These are phyloP conservation scores for Excalfactoria chinensis DNA, from an alignment of 2,113 vertebrate species.

Conservation along the genomic window DNA sequence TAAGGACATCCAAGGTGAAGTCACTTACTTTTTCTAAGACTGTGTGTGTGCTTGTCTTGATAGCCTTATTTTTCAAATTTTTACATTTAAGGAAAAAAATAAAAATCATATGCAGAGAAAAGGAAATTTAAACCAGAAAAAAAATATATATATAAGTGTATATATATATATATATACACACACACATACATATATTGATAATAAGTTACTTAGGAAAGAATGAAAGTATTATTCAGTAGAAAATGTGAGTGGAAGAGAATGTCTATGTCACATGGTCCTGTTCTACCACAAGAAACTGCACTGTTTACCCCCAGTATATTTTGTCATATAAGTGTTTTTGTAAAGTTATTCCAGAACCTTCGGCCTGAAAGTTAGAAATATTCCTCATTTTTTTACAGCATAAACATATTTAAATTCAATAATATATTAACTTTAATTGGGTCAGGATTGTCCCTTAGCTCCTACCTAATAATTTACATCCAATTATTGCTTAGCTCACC, in stretches of 20 bases:
- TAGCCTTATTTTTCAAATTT: neutral
- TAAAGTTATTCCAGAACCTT: neutral
- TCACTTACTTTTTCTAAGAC: neutral
- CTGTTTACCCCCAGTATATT: neutral
- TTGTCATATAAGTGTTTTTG: neutral
- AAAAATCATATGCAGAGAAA: neutral
- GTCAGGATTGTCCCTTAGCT: neutral
- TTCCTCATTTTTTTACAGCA: neutral
- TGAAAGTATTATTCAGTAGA: neutral
- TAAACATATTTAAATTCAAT: neutral
- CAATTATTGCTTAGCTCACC: neutral
- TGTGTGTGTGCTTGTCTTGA: rapidly evolving
- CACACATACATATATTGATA: neutral
- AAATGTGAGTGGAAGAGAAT: neutral
- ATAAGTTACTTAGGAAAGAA: neutral
- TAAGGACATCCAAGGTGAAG: neutral
- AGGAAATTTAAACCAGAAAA: neutral
- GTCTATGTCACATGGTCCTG: neutral
- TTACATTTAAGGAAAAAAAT: neutral
- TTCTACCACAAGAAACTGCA: neutral
- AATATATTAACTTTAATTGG: neutral
- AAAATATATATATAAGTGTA: neutral
- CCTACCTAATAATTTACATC: neutral
- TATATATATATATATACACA: too few species aligned
- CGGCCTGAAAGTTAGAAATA: neutral